Base-by-base conservation (phyloP, 2,113 vertebrate species). In the Neomonachus schauinslandi region DNA sequence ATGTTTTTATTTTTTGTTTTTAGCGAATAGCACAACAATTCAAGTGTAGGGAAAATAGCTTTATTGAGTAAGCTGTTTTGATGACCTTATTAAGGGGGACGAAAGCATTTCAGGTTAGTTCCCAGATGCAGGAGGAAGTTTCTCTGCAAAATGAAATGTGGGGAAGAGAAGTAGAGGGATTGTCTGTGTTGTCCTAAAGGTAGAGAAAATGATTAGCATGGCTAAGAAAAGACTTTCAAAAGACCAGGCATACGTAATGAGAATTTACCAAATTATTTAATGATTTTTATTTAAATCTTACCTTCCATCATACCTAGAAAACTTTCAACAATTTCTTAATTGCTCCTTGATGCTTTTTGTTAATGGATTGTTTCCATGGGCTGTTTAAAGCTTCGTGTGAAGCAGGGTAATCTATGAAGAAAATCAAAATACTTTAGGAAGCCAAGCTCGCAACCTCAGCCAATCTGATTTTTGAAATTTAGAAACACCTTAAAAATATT, bases 381-480 rank as follows among this genome's bases (percentile, higher is more conserved):
- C 82, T 91, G 77, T 61, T 81, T 57, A 89, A 85, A 95, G 31
- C 21, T 72, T 91, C 51, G 15, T 59, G 10, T 74, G 81, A 97
- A 92, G 33, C 42, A 76, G 61, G 46, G 1, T 6, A 77, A 81
- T 57, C 53, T 85, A 24, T 76, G 55, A 91, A 67, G 53, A 84
- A 81, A 92, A 65, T 90, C 7, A 80, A 87, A 94, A 74, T 33
- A 42, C 31, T 24, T 57, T 49, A 67, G 67, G 33, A 79, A 96
- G 24, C 26, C 36, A 49, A 92, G n/a, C 57, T 94, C 85, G 12
- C 19, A 89, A 61, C 12, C 31, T 67, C n/a, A 79, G 24, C 19
- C 84, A 85, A 24, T 77, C 31, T 57, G n/a, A 94, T 67, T 92
- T 59, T 12, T 31, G 39, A 89, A 92, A 89, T 89, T 89, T 83